These are phyloP conservation scores for Epistrophe eligans DNA, from an alignment of 2,888 invertebrate species.

Conservation along the genomic window DNA sequence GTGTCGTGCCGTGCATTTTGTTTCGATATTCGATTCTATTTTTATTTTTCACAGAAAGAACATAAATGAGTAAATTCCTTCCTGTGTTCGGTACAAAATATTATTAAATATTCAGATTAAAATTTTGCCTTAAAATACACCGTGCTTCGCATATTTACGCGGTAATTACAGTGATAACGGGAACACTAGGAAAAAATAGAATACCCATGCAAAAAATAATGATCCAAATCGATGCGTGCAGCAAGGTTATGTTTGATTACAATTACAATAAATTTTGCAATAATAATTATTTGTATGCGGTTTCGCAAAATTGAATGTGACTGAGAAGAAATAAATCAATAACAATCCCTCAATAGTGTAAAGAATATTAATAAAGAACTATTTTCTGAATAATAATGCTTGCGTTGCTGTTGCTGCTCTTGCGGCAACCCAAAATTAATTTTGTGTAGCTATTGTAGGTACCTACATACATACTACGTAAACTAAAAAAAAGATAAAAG, in stretches of 20 bases:
- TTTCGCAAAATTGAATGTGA: conserved; percentile 37
- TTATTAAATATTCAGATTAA: conserved; percentile 25
- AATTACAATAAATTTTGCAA: conserved; percentile 63
- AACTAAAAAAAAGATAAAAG: conserved; percentile 7
- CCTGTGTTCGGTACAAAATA: conserved; percentile 26
- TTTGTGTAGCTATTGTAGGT: conserved; percentile 2
- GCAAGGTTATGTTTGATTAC: conserved; percentile 74
- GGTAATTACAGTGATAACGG: conserved; percentile 48
- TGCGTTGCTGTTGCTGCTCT: conserved; percentile 15
- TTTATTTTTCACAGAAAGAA: conserved; percentile 31
- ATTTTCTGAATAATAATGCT: conserved; percentile 29
- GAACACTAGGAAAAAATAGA: conserved; percentile 21
- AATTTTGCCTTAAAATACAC: conserved; percentile 19
- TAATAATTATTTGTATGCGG: conserved; percentile 36
- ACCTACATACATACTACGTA: conserved; percentile 22
- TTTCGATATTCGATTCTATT: conserved; percentile 43
- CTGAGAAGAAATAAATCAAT: conserved; percentile 8
- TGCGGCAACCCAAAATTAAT: conserved; percentile 33
- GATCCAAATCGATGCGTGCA: conserved; percentile 69
- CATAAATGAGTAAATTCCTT: conserved; percentile 1
- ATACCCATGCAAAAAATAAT: conserved; percentile 34
- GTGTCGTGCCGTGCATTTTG: conserved; percentile 40
- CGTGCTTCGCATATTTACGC: conserved; percentile 25
- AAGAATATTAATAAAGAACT: not conserved
- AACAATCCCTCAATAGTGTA: conserved; percentile 1